Percentiles rank a stretch among this genome's conserved stretches.
These are phyloP conservation scores for Hymenochirus boettgeri DNA, from an alignment of 2,113 vertebrate species.

Conservation along the genomic window DNA sequence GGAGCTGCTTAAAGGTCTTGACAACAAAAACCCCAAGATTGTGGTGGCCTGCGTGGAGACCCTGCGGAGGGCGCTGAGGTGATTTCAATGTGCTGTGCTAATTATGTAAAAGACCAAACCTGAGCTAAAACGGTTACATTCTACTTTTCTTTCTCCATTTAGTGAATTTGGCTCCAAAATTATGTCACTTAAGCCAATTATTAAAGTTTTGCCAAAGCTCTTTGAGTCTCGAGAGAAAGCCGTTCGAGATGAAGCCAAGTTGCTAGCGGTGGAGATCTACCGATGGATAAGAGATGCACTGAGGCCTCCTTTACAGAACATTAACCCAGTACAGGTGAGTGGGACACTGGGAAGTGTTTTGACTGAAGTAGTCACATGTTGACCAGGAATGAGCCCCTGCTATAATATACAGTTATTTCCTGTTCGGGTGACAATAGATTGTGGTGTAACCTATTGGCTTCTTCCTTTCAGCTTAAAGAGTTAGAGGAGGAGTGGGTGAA, in stretches of 20 bases:
- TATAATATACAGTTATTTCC: conserved; percentile 9
- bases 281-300: conserved; percentile 94
- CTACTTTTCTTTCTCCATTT: conserved; percentile 40
- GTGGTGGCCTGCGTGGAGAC: conserved; percentile 89
- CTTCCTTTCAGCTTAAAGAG: conserved; percentile 83
- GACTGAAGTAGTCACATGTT: too few species aligned
- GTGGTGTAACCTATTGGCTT: too few species aligned
- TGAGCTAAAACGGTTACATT: background rate
- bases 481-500: conserved; percentile 97
- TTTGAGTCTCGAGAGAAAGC: conserved; percentile 98
- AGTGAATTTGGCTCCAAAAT: conserved; percentile 98
- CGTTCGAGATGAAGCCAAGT: conserved; percentile 92
- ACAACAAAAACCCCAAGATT: conserved; percentile 96
- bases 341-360: background rate
- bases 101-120: background rate
- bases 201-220: conserved; percentile 92
- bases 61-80: conserved; percentile 87
- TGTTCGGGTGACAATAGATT: too few species aligned
- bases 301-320: conserved; percentile 82
- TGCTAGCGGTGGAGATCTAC: conserved; percentile 89
- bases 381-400: too few species aligned
- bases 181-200: conserved; percentile 89
- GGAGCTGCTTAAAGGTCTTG: conserved; percentile 90
- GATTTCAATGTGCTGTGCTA: conserved; percentile 42
- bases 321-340: conserved; percentile 91